Base-by-base conservation (phyloP, 2,797 vertebrate genomes). In the Hyperoplus lanceolatus region DNA sequence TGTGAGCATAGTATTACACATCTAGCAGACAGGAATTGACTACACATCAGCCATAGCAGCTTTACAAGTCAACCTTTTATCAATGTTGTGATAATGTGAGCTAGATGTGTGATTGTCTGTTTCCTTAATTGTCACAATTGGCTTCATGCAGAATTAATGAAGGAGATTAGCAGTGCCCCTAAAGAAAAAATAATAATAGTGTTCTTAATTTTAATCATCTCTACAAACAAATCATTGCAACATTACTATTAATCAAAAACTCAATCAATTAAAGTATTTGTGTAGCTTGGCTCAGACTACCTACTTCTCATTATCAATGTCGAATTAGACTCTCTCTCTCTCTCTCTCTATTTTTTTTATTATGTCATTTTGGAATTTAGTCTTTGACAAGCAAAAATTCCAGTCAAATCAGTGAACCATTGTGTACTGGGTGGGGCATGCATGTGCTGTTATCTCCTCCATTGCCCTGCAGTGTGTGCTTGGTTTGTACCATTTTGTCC, bases 401-500 rank as follows among this genome's bases (percentile, higher is more conserved):
- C 21, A 29, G 15, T 54, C 21, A 49, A 42, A 14, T 73, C 10
- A 45, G 56, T 49, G 46, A 66, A 55, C 42, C 50, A 46, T 43
- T 51, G 41, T 48, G 12, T 14, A 12, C 6, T 10, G 18, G 42
- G 36, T 49, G 16, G 11, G 51, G n/a, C 6, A 7, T 10, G 15
- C 51, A 13, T 43, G 38, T 63, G 53, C 55, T 13, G 38, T 45
- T 6, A n/a, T 42, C 54, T 21, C n/a, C 48, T 38, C 21, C 6
- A 48, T 16, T 45, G 43, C 21, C 53, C 72, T 53, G 64, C 29
- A 57, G 72, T 21, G 29, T 62, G 62, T 39, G 38, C 69, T 74
- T 39, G 1, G 16, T 86, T 79, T 76, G 68, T 36, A 75, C 56
- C 14, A 9, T 76, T 77, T 77, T 51, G 80, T 83, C 70, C 39